A percentile compares a stretch with the other conserved stretches of the same genome.
Evolutionary conservation across 2,888 invertebrate species (phyloP).

Genomic region (Nipponacmea schrenckii): DNA sequence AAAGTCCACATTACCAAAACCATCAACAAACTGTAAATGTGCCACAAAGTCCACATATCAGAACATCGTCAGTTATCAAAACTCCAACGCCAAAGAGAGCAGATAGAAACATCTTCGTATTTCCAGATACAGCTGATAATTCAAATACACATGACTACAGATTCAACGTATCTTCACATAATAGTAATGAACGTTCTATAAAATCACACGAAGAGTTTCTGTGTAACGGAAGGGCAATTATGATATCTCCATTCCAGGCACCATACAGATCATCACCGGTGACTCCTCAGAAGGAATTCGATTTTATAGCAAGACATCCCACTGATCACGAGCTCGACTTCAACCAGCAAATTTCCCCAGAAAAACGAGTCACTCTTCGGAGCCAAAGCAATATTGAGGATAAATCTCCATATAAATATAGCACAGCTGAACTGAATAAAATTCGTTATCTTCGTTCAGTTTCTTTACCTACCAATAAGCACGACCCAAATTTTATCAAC

Average conservation of each 20-base stretch:
- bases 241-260: neutral
- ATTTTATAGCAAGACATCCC: neutral
- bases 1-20: no score
- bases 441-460: neutral
- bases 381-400: slow-evolving; percentile 1
- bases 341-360: neutral
- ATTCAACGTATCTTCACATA: neutral
- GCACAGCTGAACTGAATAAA: neutral
- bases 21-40: no score
- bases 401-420: neutral
- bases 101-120: neutral
- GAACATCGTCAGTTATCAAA: neutral
- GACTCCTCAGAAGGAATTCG: neutral
- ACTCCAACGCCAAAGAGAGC: neutral
- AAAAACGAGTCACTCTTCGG: neutral
- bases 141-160: neutral
- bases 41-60: neutral
- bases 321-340: neutral
- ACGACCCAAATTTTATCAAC: no score
- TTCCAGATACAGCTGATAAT: neutral
- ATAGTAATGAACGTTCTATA: neutral
- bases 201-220: no score
- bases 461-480: neutral
- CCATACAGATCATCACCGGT: neutral
- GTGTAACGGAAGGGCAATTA: neutral